These are phyloP conservation scores for Nesoenas mayeri DNA, from an alignment of 2,113 vertebrate genomes.

Conservation along the genomic window DNA sequence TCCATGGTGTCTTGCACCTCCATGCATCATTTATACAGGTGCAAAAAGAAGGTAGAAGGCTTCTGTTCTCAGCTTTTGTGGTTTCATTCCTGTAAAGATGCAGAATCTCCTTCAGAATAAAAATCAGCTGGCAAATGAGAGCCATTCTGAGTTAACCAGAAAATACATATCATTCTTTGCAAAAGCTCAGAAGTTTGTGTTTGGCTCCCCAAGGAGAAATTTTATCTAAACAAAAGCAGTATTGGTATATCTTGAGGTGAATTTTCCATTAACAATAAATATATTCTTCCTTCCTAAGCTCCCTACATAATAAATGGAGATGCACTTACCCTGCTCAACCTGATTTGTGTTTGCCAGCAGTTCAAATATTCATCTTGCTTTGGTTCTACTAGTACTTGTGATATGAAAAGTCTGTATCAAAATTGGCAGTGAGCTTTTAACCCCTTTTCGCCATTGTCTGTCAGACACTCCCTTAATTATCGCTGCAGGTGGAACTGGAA, in stretches of 20 bases:
- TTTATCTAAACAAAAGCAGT: conserved; percentile 40
- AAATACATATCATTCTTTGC: background rate
- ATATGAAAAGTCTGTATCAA: background rate
- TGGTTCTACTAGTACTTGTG: background rate
- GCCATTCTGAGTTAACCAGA: background rate
- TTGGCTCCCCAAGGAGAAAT: background rate
- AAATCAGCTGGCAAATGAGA: background rate
- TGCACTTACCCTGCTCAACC: conserved; percentile 16
- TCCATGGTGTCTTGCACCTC: background rate
- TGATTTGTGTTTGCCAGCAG: conserved; percentile 15
- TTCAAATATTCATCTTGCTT: conserved; percentile 41
- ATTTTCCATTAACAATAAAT: conserved; percentile 27
- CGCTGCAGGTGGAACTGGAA: background rate
- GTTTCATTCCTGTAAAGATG: background rate
- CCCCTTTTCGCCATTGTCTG: background rate
- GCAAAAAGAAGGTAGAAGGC: background rate
- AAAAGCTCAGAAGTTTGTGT: background rate
- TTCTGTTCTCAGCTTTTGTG: background rate
- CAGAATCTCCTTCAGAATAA: background rate
- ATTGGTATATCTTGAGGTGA: background rate
- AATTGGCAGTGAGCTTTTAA: background rate
- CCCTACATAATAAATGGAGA: conserved; percentile 33
- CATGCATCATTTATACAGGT: background rate
- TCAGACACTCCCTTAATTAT: background rate
- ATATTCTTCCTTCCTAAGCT: background rate